Percentiles rank a stretch among this genome's conserved stretches.
Conservation (phyloP, 2,113 vertebrate genomes). For the Trogon melanurus region DNA sequence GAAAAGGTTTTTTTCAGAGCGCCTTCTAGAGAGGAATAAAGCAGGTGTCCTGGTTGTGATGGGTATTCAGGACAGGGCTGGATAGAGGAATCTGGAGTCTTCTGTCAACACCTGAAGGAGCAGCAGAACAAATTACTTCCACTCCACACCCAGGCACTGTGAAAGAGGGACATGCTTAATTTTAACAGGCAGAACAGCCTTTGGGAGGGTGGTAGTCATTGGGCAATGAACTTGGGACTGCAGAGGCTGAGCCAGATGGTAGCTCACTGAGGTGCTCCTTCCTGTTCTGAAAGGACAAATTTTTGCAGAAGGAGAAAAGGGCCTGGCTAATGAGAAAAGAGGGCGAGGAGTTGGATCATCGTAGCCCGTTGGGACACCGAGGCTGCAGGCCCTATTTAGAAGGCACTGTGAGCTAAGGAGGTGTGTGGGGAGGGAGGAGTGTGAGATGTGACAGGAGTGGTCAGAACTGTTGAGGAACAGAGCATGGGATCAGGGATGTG, state of each 20-base stretch:
- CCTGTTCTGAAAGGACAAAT: not conserved
- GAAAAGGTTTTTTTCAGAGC: not conserved
- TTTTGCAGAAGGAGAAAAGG: not conserved
- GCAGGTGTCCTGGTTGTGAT: not conserved
- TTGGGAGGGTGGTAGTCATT: not conserved
- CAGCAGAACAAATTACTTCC: not conserved
- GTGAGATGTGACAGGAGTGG: not conserved
- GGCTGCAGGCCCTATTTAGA: not conserved
- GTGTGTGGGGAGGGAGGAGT: not conserved
- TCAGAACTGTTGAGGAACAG: not conserved
- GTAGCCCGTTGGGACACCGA: not conserved
- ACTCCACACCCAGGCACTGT: accelerated
- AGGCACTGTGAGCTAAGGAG: not conserved
- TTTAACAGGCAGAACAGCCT: not conserved
- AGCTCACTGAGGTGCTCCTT: not conserved
- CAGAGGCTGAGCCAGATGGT: not conserved
- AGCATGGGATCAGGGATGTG: accelerated
- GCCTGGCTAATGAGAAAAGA: not conserved
- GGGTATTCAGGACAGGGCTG: not conserved
- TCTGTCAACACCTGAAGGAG: not conserved
- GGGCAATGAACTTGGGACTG: not conserved
- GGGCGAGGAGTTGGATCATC: not conserved
- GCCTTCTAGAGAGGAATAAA: not conserved
- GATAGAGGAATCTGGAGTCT: not conserved
- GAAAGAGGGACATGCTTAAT: not conserved